Evolutionary conservation across 2,797 vertebrate genomes (phyloP).

Genomic region (Alauda arvensis): DNA sequence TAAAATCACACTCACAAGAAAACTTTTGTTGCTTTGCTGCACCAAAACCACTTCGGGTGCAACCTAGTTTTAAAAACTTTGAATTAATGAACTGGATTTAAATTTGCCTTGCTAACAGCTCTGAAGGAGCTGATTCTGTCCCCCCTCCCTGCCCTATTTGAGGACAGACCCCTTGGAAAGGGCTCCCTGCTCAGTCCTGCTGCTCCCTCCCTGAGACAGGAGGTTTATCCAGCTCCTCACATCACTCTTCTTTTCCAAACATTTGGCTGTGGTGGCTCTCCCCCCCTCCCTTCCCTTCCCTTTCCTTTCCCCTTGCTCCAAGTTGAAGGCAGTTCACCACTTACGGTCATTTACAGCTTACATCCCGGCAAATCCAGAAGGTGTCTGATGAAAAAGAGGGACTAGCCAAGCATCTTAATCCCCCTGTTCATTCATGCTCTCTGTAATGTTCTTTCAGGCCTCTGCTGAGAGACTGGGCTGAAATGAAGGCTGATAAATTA

Average conservation of each 20-base stretch:
- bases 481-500: conserved; percentile 82
- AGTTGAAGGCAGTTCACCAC: conserved; percentile 63
- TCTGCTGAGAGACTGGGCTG: conserved; percentile 72
- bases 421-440: conserved; percentile 79
- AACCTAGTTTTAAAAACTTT: not conserved
- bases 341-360: conserved; percentile 56
- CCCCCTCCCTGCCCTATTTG: not conserved
- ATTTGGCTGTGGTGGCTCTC: not conserved
- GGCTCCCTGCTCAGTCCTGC: not conserved
- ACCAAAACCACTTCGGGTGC: not conserved
- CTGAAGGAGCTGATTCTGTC: not conserved
- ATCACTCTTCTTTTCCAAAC: not conserved
- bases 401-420: conserved; percentile 85
- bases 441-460: conserved; percentile 75
- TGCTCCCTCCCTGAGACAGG: not conserved
- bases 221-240: not conserved
- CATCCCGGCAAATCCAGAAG: conserved; percentile 61
- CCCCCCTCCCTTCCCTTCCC: not conserved
- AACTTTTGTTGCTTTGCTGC: not conserved
- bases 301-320: conserved; percentile 44
- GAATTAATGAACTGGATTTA: not conserved
- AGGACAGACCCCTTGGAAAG: accelerated
- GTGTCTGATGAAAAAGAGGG: conserved; percentile 77
- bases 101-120: not conserved
- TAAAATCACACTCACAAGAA: not conserved